A percentile compares a stretch with the other conserved stretches of the same genome.
phyloP scores from a whole-genome alignment of 2,797 vertebrate genomes.

The Halcyon leucocephala region DNA sequence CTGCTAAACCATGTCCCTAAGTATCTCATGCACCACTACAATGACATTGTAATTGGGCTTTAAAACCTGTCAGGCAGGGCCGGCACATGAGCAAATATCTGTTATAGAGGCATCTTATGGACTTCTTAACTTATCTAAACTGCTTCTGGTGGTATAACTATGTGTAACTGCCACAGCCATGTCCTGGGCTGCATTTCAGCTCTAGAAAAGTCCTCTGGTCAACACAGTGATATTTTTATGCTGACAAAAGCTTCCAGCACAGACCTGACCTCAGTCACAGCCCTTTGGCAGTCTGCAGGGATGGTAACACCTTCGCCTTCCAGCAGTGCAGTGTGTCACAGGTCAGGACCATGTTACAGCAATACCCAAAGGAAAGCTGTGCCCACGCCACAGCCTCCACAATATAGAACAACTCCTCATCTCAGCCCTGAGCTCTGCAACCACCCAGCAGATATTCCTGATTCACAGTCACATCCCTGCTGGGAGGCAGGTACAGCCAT shows the following conservation, averaged over 20 bases:
- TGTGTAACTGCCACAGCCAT: accelerated
- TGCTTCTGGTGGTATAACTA: neutral
- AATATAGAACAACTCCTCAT: neutral
- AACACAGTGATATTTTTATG: neutral
- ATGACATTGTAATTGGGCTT: neutral
- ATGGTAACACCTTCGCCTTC: accelerated
- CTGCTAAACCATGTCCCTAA: too few relatives aligned
- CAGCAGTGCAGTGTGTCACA: neutral
- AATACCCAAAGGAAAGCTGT: neutral
- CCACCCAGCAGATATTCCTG: neutral
- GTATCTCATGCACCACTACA: neutral
- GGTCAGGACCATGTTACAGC: neutral
- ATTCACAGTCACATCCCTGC: neutral
- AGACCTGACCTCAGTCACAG: neutral
- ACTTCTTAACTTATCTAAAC: neutral
- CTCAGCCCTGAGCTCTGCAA: neutral
- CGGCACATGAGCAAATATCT: neutral
- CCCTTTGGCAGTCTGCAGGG: neutral
- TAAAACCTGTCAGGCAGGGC: neutral
- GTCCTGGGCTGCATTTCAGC: neutral
- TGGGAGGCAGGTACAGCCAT: neutral
- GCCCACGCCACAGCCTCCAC: neutral
- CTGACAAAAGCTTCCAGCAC: neutral
- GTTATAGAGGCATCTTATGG: neutral
- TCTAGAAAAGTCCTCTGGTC: neutral